Percentiles rank a stretch among this genome's conserved stretches.
Evolutionary conservation across 2,888 invertebrate genomes (phyloP).

Genomic region (Eilema depressum): DNA sequence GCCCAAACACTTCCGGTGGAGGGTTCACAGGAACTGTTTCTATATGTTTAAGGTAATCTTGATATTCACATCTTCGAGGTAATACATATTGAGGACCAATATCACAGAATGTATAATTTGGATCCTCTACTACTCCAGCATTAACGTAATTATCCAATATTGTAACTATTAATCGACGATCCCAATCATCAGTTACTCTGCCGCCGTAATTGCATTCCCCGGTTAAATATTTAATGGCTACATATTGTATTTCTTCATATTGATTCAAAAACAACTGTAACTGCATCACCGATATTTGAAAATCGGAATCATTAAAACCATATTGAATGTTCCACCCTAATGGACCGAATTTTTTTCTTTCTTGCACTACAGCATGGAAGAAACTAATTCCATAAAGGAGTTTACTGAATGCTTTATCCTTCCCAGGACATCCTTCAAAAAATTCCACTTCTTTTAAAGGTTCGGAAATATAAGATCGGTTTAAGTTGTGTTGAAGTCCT

Average conservation of each 20-base stretch:
- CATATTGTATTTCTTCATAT: slow-evolving; percentile 92
- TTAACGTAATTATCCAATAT: slow-evolving; percentile 92
- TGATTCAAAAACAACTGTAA: slow-evolving; percentile 94
- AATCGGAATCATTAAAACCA: slow-evolving; percentile 95
- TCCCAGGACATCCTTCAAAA: slow-evolving; percentile 92
- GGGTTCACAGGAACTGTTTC: slow-evolving; percentile 91
- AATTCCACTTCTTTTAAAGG: slow-evolving; percentile 94
- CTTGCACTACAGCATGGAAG: slow-evolving; percentile 94
- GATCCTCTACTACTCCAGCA: slow-evolving; percentile 87
- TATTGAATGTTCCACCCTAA: slow-evolving; percentile 96
- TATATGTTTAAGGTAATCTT: slow-evolving; percentile 92
- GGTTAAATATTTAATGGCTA: slow-evolving; percentile 94
- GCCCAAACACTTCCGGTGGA: slow-evolving; percentile 95
- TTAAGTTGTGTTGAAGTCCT: slow-evolving; percentile 94
- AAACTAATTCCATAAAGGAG: slow-evolving; percentile 93
- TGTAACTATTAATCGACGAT: slow-evolving; percentile 92
- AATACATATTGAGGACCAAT: slow-evolving; percentile 88
- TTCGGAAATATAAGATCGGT: slow-evolving; percentile 94
- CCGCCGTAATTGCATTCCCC: slow-evolving; percentile 98
- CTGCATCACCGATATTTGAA: slow-evolving; percentile 94
- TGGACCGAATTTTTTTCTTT: slow-evolving; percentile 93
- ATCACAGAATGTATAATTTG: slow-evolving; percentile 88
- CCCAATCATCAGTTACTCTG: slow-evolving; percentile 95
- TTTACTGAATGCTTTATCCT: slow-evolving; percentile 92
- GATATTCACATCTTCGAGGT: slow-evolving; percentile 91